These are phyloP conservation scores for Anhinga rufa DNA, from an alignment of 2,113 vertebrate species.

Conservation along the genomic window DNA sequence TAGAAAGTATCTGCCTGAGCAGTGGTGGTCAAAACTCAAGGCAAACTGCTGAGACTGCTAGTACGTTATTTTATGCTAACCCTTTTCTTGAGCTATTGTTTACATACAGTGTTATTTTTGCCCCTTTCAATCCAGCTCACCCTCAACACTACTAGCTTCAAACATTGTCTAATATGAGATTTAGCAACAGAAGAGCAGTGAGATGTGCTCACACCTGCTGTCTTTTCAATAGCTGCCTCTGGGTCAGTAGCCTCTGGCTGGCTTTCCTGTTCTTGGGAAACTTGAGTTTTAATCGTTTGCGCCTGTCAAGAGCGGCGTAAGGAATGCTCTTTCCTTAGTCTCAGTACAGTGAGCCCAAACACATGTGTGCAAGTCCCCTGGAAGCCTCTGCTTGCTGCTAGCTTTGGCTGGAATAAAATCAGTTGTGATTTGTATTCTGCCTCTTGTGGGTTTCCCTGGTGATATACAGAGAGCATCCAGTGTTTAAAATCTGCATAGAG, in stretches of 20 bases:
- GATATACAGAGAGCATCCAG: not conserved
- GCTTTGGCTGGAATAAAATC: not conserved
- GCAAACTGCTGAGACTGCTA: not conserved
- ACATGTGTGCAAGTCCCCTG: not conserved
- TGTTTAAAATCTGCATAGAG: not conserved
- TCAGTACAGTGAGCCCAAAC: not conserved
- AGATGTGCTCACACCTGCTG: not conserved
- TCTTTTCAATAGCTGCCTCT: slow-evolving; percentile 11
- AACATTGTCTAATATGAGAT: not conserved
- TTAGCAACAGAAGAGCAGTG: not conserved
- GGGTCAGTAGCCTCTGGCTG: slow-evolving; percentile 36
- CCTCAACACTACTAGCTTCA: not conserved
- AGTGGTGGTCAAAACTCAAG: not conserved
- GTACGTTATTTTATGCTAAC: not conserved
- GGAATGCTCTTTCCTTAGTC: not conserved
- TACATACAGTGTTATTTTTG: not conserved
- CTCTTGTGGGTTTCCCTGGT: not conserved
- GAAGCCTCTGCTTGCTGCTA: not conserved
- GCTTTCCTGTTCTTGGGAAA: not conserved
- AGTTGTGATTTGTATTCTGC: not conserved
- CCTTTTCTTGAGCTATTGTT: not conserved
- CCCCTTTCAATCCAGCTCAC: not conserved
- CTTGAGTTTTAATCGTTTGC: not conserved
- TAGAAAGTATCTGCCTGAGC: not conserved
- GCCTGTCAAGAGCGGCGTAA: not conserved